Percentiles rank a stretch among this genome's conserved stretches.
These are phyloP conservation scores for Antennarius striatus DNA, from an alignment of 2,113 vertebrate species.

Conservation along the genomic window DNA sequence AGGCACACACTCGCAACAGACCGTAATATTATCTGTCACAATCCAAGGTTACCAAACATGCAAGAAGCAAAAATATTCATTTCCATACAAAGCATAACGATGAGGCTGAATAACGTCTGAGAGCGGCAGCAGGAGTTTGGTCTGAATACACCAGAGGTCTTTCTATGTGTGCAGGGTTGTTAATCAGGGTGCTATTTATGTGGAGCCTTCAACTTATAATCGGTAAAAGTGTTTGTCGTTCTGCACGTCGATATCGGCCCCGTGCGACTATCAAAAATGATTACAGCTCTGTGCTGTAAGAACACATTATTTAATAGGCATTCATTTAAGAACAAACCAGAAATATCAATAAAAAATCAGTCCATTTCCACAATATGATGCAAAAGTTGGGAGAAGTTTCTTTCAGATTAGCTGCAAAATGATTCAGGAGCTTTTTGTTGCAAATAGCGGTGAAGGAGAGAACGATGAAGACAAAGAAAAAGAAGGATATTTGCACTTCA, in stretches of 20 bases:
- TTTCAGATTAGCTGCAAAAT: too few species aligned
- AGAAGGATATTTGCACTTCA: too few species aligned
- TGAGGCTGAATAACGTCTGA: constrained; percentile 47
- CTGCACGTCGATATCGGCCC: background rate
- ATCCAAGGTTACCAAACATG: constrained; percentile 67
- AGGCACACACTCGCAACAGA: constrained; percentile 27
- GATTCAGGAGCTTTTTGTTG: too few species aligned
- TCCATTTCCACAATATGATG: too few species aligned
- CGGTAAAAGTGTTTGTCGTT: background rate
- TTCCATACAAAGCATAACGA: constrained; percentile 37
- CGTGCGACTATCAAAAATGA: too few species aligned
- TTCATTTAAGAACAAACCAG: too few species aligned
- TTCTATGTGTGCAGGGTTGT: background rate
- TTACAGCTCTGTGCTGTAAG: too few species aligned
- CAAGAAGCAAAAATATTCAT: constrained; percentile 49
- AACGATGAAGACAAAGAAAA: too few species aligned
- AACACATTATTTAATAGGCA: too few species aligned
- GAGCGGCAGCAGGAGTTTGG: constrained; percentile 30
- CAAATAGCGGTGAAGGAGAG: too few species aligned
- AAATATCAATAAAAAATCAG: too few species aligned
- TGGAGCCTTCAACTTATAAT: constrained; percentile 5
- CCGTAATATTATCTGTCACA: constrained; percentile 57
- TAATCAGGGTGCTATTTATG: constrained; percentile 37
- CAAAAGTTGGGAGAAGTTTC: too few species aligned
- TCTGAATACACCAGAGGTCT: constrained; percentile 25